Evolutionary conservation across 2,113 vertebrate species (phyloP).

Genomic region (Circaetus gallicus): DNA sequence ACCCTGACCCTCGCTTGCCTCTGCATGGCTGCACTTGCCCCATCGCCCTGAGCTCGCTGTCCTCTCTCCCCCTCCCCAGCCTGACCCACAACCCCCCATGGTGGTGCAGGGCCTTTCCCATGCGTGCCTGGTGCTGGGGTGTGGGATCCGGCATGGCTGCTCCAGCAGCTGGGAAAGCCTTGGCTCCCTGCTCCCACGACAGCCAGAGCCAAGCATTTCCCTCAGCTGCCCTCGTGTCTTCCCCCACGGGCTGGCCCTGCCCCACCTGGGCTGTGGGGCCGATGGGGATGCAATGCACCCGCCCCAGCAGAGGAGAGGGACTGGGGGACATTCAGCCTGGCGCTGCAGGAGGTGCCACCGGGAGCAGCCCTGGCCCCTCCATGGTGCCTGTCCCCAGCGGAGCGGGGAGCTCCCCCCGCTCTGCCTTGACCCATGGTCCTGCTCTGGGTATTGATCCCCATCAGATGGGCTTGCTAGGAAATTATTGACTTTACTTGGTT

Average conservation of each 20-base stretch:
- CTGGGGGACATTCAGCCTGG: background rate
- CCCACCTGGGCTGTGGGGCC: background rate
- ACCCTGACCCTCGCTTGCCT: background rate
- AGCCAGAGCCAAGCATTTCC: background rate
- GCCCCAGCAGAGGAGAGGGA: background rate
- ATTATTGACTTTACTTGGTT: background rate
- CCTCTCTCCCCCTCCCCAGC: background rate
- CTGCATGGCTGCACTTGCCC: fast-evolving
- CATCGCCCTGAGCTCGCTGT: background rate
- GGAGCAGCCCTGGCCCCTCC: too few relatives aligned
- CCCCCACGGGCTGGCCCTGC: background rate
- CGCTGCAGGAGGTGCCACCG: fast-evolving
- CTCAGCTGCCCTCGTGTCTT: fast-evolving
- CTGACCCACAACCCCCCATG: background rate
- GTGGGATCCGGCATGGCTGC: background rate
- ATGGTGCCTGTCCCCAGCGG: fast-evolving
- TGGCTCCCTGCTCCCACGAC: background rate
- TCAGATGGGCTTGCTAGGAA: background rate
- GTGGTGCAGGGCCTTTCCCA: background rate
- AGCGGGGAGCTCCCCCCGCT: background rate
- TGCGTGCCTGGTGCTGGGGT: background rate
- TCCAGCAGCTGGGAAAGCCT: background rate
- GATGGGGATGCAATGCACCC: background rate
- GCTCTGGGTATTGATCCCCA: background rate
- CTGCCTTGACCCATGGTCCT: background rate